These are phyloP conservation scores for Indicator indicator DNA, from an alignment of 2,113 vertebrate species.

Conservation along the genomic window DNA sequence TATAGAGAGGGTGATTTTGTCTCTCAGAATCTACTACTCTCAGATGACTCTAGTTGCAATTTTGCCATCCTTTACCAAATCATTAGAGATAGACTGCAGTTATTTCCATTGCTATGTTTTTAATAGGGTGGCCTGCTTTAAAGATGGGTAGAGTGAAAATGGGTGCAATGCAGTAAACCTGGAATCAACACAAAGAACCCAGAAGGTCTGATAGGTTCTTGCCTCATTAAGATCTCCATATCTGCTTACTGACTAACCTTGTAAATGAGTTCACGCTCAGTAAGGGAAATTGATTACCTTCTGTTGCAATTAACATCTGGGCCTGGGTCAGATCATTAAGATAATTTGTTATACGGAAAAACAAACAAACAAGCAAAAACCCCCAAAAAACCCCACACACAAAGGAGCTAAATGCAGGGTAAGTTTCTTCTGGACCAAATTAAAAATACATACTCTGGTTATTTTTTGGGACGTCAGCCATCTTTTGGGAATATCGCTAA, in stretches of 20 bases:
- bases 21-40: constrained; percentile 37
- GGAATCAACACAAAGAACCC: constrained; percentile 46
- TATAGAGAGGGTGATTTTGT: constrained; percentile 29
- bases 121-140: background rate
- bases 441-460: constrained; percentile 64
- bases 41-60: background rate
- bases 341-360: constrained; percentile 83
- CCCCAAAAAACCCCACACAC: background rate
- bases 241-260: constrained; percentile 76
- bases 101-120: background rate
- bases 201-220: constrained; percentile 67
- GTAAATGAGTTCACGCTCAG: constrained; percentile 79
- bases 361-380: background rate
- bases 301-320: constrained; percentile 86
- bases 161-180: constrained; percentile 66
- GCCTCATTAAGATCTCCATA: constrained; percentile 77
- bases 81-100: background rate
- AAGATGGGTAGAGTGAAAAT: constrained; percentile 5
- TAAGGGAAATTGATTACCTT: constrained; percentile 88
- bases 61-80: background rate
- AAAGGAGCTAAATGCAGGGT: constrained; percentile 73
- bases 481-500: constrained; percentile 28
- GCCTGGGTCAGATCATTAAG: constrained; percentile 83
- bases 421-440: constrained; percentile 79
- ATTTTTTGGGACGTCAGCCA: background rate